Evolutionary conservation across 2,113 vertebrate genomes (phyloP), one percentile per base, ranked within the genome.

Genomic region (Nymphicus hollandicus): DNA sequence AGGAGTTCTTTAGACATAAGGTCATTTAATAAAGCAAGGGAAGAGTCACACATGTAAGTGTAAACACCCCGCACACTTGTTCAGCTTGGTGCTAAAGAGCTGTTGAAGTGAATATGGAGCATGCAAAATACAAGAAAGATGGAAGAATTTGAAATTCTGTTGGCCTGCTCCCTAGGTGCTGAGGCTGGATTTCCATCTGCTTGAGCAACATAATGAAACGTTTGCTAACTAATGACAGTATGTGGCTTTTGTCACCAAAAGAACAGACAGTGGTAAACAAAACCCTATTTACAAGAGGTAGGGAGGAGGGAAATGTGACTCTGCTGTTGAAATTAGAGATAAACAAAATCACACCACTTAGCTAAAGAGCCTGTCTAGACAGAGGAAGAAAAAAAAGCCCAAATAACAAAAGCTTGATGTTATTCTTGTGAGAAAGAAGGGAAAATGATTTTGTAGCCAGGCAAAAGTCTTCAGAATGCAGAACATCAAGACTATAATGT

Each of bases 291-390:
- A 96, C 95, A 95, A 93, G 87, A 86, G 50, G 84, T 27, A 85
- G 76, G 71, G 71, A 93, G 76, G 70, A 93, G 91, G 76, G 85
- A 95, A 93, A 94, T 96, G 93, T 84, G 86, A 82, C 87, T 82
- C 88, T 90, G 71, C 81, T 96, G 89, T 88, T 96, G 93, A 95
- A 96, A 96, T 94, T 78, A 86, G 81, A 95, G 96, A 96, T 94
- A 97, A 96, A 94, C 88, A 94, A 97, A 93, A 96, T 97, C 95
- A 92, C 97, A 96, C 94, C 88, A 89, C 91, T 96, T 87, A 95
- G 96, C 96, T 97, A 97, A 97, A 96, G 88, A 90, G 94, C 71
- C 93, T 96, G 95, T 97, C 96, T 97, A 97, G 94, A 97, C 96
- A 94, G 94, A 94, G 89, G 44, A 91, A 88, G 55, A 35, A 60